Evolutionary conservation across 2,113 vertebrate genomes (phyloP).

Genomic region (Triplophysa rosa): DNA sequence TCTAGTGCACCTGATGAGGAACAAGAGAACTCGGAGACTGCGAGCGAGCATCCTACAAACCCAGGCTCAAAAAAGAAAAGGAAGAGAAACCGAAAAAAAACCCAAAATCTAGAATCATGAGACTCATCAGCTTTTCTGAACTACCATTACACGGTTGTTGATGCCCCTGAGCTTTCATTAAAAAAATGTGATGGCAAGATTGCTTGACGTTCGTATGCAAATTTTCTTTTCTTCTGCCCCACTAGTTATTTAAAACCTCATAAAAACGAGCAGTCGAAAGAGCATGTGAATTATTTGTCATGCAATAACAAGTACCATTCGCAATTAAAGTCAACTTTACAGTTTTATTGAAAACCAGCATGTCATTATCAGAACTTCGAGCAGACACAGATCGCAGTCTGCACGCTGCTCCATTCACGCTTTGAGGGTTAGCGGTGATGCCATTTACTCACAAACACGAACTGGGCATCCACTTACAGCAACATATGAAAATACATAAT

Average conservation of each 20-base stretch:
- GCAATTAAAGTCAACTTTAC: constrained; percentile 19
- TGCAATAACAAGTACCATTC: not conserved
- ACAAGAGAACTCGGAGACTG: not conserved
- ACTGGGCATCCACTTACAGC: not conserved
- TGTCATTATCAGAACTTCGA: constrained; percentile 34
- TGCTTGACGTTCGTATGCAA: not conserved
- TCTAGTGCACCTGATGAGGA: not conserved
- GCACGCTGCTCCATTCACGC: constrained; percentile 20
- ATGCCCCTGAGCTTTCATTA: not conserved
- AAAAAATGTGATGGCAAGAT: not conserved
- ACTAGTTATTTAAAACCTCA: not conserved
- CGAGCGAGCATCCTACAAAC: constrained; percentile 4
- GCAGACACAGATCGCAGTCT: constrained; percentile 25
- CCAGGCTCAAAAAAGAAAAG: constrained; percentile 23
- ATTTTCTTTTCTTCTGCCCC: not conserved
- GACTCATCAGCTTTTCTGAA: not conserved
- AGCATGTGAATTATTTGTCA: not conserved
- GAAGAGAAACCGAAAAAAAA: constrained; percentile 43
- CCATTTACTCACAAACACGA: constrained; percentile 14
- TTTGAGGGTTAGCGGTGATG: not conserved
- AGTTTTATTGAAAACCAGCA: constrained; percentile 53
- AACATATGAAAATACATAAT: not conserved
- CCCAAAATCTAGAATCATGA: constrained; percentile 1
- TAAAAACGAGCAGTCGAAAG: no score
- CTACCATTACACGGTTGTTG: not conserved